These are phyloP conservation scores for Tortrix viridana DNA, from an alignment of 2,888 invertebrate genomes.

Conservation along the genomic window DNA sequence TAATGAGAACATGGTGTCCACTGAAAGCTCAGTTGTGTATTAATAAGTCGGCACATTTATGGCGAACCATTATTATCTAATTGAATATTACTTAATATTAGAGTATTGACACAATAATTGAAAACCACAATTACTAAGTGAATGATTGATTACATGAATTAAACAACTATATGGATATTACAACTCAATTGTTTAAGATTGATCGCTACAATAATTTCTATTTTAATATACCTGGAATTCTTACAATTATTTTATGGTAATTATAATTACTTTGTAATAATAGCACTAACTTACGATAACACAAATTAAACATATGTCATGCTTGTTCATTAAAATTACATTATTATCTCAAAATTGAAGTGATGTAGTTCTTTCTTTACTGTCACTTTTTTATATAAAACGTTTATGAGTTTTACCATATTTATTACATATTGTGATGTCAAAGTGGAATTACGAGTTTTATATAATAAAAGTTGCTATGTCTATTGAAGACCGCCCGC, in stretches of 20 bases:
- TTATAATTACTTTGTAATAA: conserved; percentile 66
- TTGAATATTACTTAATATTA: conserved; percentile 63
- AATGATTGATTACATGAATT: conserved; percentile 56
- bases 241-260: conserved; percentile 57
- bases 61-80: conserved; percentile 70
- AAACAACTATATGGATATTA: conserved; percentile 53
- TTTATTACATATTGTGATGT: conserved; percentile 16
- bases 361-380: conserved; percentile 47
- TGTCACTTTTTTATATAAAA: conserved; percentile 38
- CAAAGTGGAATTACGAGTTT: conserved; percentile 6
- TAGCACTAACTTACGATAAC: conserved; percentile 61
- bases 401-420: no score
- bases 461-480: conserved; percentile 8
- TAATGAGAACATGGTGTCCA: conserved; percentile 66
- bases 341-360: conserved; percentile 47
- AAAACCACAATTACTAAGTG: conserved; percentile 64
- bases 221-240: conserved; percentile 63
- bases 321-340: conserved; percentile 42
- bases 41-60: conserved; percentile 62
- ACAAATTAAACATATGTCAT: conserved; percentile 48
- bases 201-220: conserved; percentile 51
- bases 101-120: conserved; percentile 77
- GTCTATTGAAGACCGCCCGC: conserved; percentile 5
- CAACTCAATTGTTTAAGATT: conserved; percentile 52
- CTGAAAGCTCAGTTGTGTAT: conserved; percentile 68